Evolutionary conservation across 1,140 invertebrate species (phyloP).

Genomic region (silkworm (Bombyx mori)): ASM3026992v2 NC_085128.1:8168001-8168500

Average conservation of each 20-base stretch:
- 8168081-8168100: conserved; percentile 54
- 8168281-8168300: no score
- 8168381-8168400: conserved; percentile 36
- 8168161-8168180: no score
- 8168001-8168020: conserved; percentile 60
- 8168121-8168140: conserved; percentile 38
- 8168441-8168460: conserved; percentile 27
- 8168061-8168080: conserved; percentile 60
- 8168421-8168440: conserved; percentile 43
- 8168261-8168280: no score
- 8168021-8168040: conserved; percentile 50
- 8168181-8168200: no score
- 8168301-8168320: background rate
- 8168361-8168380: conserved; percentile 40
- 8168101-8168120: conserved; percentile 59
- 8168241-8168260: no score
- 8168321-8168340: conserved; percentile 9
- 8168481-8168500: conserved; percentile 47
- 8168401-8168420: conserved; percentile 24
- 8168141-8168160: conserved; percentile 38
- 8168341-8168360: conserved; percentile 18
- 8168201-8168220: no score
- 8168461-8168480: conserved; percentile 21
- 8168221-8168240: no score
- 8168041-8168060: conserved; percentile 60